Evolutionary conservation across 1,140 invertebrate species (phyloP), one percentile per base, ranked within the genome.

Genomic region (Eumaeus atala): DNA sequence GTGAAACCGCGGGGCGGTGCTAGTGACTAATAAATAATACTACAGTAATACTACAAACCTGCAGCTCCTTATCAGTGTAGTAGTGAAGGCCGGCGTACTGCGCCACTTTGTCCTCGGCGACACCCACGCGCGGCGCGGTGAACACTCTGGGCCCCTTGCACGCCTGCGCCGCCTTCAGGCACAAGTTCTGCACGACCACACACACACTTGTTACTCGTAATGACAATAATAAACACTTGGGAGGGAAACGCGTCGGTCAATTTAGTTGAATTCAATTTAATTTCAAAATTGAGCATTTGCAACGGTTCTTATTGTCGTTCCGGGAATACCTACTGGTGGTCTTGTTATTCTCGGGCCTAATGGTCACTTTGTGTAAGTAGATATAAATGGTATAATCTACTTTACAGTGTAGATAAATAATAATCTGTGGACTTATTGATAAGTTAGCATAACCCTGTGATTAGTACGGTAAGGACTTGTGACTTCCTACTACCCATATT

Each of bases 11-110:
- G n/a, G n/a, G n/a, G n/a, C n/a, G n/a, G n/a, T n/a, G n/a, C n/a
- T n/a, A n/a, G n/a, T n/a, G n/a, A n/a, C n/a, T n/a, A n/a, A n/a
- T n/a, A n/a, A n/a, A n/a, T n/a, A n/a, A n/a, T n/a, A n/a, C n/a
- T n/a, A n/a, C n/a, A n/a, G n/a, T 9, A 44, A 16, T 28, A 52
- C 37, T 53, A 52, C 47, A 60, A 74, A 92, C 92, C 90, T 95
- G 92, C 14, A 97, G 77, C 76, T 97, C 96, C 87, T 97, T 97
- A 82, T 98, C 96, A 0, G 94, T 94, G 84, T 97, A 97, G 81
- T 97, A 97, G 71, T 97, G 95, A 0, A 97, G 87, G 6, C 94
- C 93, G 0, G 95, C 96, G 70, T 97, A 97, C 70, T 97, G 95
- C 0, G 95, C 93, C 0, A 98, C 93, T 82, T 96, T 95, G 70